phyloP scores from a whole-genome alignment of 1,140 invertebrate species.

The Notospermus geniculatus region DNA sequence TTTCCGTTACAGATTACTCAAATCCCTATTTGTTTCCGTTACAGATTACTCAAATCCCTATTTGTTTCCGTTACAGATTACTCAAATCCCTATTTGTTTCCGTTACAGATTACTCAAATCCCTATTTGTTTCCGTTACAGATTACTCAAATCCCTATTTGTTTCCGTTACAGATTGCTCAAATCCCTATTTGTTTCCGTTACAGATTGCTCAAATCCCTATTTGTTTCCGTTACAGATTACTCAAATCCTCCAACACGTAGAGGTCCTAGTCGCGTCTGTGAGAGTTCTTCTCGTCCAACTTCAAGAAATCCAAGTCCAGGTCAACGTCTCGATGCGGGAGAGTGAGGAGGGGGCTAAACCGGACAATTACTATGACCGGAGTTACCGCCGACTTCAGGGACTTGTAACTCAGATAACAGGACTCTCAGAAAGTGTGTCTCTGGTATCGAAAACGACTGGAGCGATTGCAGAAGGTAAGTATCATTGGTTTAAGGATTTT shows the following conservation, averaged over 20 bases:
- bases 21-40: too few relatives aligned
- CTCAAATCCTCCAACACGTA: slow-evolving; percentile 30
- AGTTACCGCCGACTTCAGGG: slow-evolving; percentile 29
- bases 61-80: too few relatives aligned
- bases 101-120: neutral
- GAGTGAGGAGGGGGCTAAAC: slow-evolving; percentile 19
- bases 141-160: neutral
- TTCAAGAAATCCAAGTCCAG: slow-evolving; percentile 39
- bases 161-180: neutral
- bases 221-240: slow-evolving; percentile 24
- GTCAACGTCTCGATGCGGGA: neutral
- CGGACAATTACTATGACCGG: slow-evolving; percentile 15
- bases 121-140: neutral
- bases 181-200: neutral
- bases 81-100: too few relatives aligned
- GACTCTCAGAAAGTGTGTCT: slow-evolving; percentile 29
- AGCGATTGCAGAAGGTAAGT: slow-evolving; percentile 31
- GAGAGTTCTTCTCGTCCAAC: slow-evolving; percentile 33
- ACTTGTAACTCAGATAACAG: slow-evolving; percentile 32
- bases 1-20: too few relatives aligned
- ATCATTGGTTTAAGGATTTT: neutral
- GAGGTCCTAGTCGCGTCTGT: slow-evolving; percentile 29
- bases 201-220: neutral
- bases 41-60: too few relatives aligned
- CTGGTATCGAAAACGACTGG: slow-evolving; percentile 30